Percentiles rank a stretch among this genome's conserved stretches.
Evolutionary conservation across 2,797 vertebrate genomes (phyloP).

Genomic region (Oreochromis grahami): DNA sequence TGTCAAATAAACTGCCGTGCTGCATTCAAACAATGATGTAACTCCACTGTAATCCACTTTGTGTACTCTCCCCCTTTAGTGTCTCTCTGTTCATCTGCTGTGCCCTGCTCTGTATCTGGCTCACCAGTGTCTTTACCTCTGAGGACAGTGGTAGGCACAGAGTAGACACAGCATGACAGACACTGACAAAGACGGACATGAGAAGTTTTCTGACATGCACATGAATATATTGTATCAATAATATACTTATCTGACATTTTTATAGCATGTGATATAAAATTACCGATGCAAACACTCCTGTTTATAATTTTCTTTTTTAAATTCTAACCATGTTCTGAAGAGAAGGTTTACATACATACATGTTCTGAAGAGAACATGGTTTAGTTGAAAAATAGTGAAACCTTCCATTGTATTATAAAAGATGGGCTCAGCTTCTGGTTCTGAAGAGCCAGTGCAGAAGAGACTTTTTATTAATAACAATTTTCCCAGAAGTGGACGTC

Average conservation of each 20-base stretch:
- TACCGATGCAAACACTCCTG: not conserved
- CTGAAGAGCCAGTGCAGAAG: not conserved
- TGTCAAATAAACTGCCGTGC: not conserved
- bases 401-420: not conserved
- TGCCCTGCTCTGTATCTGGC: not conserved
- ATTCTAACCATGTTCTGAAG: not conserved
- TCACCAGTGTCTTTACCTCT: not conserved
- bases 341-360: not conserved
- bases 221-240: not conserved
- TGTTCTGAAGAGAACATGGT: not conserved
- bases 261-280: not conserved
- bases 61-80: not conserved
- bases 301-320: not conserved
- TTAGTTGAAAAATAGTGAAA: not conserved
- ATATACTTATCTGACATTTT: not conserved
- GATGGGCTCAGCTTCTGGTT: not conserved
- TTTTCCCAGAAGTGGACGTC: not conserved
- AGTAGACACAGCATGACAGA: not conserved
- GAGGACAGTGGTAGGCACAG: not conserved
- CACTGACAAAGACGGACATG: not conserved
- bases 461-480: not conserved
- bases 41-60: constrained; percentile 37
- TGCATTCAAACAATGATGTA: constrained; percentile 43
- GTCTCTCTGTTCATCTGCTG: not conserved
- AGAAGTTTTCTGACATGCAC: not conserved